Conservation (phyloP, 1,140 invertebrate species). For the Ericerus pela region DNA sequence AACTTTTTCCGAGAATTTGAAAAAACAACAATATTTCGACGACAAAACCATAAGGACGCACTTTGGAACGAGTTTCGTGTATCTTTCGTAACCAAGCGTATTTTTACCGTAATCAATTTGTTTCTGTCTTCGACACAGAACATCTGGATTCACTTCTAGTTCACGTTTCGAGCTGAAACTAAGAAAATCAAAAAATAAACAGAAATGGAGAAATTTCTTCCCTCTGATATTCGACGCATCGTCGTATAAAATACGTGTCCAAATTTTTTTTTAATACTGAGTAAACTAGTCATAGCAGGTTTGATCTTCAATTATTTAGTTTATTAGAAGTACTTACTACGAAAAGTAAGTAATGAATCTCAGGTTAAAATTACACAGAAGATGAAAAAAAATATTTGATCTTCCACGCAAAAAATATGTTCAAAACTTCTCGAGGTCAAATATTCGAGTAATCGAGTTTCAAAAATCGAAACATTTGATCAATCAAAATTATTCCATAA, state of each 20-base stretch:
- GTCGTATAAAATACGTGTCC: not conserved
- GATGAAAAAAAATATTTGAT: no score
- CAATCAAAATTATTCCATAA: no score
- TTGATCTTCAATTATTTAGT: no score
- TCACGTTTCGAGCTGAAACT: conserved; percentile 27
- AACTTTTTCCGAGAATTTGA: not conserved
- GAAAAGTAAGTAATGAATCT: no score
- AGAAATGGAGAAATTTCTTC: not conserved
- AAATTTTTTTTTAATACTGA: no score
- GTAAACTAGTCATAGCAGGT: no score
- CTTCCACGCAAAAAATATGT: no score
- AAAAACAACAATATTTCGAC: conserved; percentile 1
- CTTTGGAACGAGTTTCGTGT: conserved; percentile 54
- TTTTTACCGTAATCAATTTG: conserved; percentile 93
- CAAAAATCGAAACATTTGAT: no score
- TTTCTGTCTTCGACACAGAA: conserved; percentile 67
- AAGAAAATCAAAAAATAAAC: conserved; percentile 2
- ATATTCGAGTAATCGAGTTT: no score
- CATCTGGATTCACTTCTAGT: conserved; percentile 52
- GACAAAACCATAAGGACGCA: conserved; percentile 32
- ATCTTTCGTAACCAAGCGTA: conserved; percentile 72
- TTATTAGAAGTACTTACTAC: no score
- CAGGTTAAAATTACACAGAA: no score
- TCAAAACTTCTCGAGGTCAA: no score
- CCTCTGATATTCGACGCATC: not conserved